Conservation (phyloP, 2,888 invertebrate genomes). For the Cryptocephalus moraei region DNA sequence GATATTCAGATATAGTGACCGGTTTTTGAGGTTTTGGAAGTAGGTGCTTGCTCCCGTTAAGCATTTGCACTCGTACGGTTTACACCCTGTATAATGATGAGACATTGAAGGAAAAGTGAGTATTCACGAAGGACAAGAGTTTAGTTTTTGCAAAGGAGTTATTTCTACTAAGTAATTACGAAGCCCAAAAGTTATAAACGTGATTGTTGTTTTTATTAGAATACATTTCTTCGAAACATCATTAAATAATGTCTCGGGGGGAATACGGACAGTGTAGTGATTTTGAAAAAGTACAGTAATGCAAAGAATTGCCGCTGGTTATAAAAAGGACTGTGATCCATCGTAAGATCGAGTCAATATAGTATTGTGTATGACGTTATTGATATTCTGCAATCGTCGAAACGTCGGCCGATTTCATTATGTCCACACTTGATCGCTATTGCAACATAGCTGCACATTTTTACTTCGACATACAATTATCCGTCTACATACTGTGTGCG, state of each 20-base stretch:
- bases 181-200: too few species aligned
- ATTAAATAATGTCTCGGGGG: constrained; percentile 8
- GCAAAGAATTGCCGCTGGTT: constrained; percentile 13
- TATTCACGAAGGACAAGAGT: too few species aligned
- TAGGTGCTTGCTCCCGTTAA: too few species aligned
- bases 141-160: too few species aligned
- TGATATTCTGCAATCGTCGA: constrained; percentile 5
- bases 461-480: constrained; percentile 27
- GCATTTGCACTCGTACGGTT: too few species aligned
- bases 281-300: constrained; percentile 13
- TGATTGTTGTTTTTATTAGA: too few species aligned
- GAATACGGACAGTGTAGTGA: constrained; percentile 8
- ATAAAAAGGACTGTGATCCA: constrained; percentile 19
- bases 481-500: constrained; percentile 25
- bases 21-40: too few species aligned
- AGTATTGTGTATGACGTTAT: constrained; percentile 20
- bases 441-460: constrained; percentile 27
- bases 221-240: not conserved
- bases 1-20: too few species aligned
- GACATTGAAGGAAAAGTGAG: too few species aligned
- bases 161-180: too few species aligned
- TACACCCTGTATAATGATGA: too few species aligned
- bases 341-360: constrained; percentile 12
- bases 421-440: not conserved
- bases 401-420: not conserved